Conservation (phyloP, 2,888 invertebrate genomes). For the Drosophila antonietae region DNA sequence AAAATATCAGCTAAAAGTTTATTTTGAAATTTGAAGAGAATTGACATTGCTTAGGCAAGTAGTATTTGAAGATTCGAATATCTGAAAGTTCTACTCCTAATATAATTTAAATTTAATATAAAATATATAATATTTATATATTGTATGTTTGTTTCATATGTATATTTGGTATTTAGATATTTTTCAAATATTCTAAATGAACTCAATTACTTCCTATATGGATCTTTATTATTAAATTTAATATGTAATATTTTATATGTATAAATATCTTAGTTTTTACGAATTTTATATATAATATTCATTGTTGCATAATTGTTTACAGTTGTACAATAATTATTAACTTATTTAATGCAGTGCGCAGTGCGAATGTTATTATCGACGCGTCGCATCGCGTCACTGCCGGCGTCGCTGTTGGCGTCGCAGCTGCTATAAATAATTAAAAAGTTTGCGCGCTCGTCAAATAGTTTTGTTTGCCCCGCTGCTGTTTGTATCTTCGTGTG, state of each 20-base stretch:
- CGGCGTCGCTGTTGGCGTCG: conserved; percentile 2
- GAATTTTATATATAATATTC: too few relatives aligned
- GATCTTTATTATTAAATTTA: background rate
- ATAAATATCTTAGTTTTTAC: too few relatives aligned
- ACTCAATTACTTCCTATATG: background rate
- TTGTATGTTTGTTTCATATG: background rate
- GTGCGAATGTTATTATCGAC: conserved; percentile 5
- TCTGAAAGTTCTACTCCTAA: background rate
- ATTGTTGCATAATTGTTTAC: conserved; percentile 1
- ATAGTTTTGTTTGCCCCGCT: conserved; percentile 28
- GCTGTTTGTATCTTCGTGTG: conserved; percentile 19
- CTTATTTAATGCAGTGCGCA: conserved; percentile 29
- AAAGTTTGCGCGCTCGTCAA: conserved; percentile 32
- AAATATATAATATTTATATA: background rate
- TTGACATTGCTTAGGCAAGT: background rate
- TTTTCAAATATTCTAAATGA: background rate
- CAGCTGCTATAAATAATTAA: conserved; percentile 45
- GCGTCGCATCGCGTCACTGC: background rate
- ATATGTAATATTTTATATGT: background rate
- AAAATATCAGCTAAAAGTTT: background rate
- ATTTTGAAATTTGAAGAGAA: background rate
- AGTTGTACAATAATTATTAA: conserved; percentile 20
- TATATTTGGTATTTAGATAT: background rate
- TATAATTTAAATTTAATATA: background rate
- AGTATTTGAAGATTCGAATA: background rate